Evolutionary conservation across 2,888 invertebrate genomes (phyloP).

Genomic region (Oscheius sp.): DNA sequence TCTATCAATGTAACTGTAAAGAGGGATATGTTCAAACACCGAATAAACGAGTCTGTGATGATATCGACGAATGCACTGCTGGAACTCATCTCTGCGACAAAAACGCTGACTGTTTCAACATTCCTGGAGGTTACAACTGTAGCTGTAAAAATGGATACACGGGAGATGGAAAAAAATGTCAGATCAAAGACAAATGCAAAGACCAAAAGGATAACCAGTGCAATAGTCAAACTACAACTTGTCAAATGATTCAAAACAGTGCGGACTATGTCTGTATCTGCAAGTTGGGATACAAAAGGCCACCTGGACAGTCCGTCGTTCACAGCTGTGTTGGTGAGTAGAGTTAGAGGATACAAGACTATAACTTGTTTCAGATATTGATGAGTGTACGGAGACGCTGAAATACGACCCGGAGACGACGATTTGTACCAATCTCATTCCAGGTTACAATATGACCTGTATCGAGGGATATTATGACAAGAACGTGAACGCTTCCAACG

Average conservation of each 20-base stretch:
- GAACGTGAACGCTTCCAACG: neutral
- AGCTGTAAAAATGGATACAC: constrained; percentile 19
- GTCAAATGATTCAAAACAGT: neutral
- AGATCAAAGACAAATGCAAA: constrained; percentile 21
- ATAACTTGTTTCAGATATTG: constrained; percentile 12
- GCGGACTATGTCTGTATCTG: constrained; percentile 15
- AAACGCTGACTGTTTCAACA: constrained; percentile 12
- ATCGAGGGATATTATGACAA: constrained; percentile 1
- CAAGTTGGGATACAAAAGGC: constrained; percentile 4
- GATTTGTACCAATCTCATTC: constrained; percentile 3
- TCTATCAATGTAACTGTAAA: constrained; percentile 12
- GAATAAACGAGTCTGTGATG: neutral
- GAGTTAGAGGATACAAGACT: neutral
- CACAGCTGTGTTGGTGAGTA: constrained; percentile 6
- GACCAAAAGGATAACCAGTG: neutral
- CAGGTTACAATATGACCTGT: constrained; percentile 18
- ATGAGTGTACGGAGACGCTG: constrained; percentile 12
- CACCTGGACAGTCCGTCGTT: constrained; percentile 21
- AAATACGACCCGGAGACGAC: neutral
- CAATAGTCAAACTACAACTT: neutral
- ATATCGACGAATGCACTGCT: constrained; percentile 21
- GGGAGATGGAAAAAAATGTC: constrained; percentile 22
- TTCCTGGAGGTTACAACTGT: constrained; percentile 9
- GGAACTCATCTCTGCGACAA: neutral
- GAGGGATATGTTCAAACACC: neutral